A percentile compares a stretch with the other conserved stretches of the same genome.
Evolutionary conservation across 2,797 vertebrate species (phyloP).

Genomic region (Mycteria americana): DNA sequence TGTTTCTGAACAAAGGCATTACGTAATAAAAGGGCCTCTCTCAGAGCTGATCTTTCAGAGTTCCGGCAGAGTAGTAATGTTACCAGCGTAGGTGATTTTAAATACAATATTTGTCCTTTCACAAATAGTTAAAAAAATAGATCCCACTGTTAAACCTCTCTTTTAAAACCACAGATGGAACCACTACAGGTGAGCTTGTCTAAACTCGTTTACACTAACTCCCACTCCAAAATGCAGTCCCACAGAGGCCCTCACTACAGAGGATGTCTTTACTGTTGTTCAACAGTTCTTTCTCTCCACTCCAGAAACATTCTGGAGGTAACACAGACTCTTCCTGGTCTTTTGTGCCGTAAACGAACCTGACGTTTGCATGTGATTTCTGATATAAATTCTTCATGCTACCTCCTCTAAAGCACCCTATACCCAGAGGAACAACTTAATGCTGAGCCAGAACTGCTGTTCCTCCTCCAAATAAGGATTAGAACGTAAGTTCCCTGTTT

Average conservation of each 20-base stretch:
- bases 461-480: background rate
- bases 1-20: background rate
- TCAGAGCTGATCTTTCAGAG: background rate
- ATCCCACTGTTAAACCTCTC: background rate
- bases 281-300: background rate
- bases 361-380: background rate
- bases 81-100: background rate
- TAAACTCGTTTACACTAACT: background rate
- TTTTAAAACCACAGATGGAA: constrained; percentile 36
- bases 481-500: background rate
- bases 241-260: background rate
- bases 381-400: background rate
- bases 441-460: background rate
- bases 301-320: background rate
- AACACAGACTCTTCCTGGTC: background rate
- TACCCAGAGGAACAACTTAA: background rate
- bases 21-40: background rate
- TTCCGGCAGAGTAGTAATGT: background rate
- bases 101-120: background rate
- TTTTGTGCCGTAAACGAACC: background rate
- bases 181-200: background rate
- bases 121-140: background rate
- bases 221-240: background rate
- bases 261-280: background rate
- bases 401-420: background rate